Evolutionary conservation across 2,888 invertebrate species (phyloP).

Genomic region (Candidula unifasciata): DNA sequence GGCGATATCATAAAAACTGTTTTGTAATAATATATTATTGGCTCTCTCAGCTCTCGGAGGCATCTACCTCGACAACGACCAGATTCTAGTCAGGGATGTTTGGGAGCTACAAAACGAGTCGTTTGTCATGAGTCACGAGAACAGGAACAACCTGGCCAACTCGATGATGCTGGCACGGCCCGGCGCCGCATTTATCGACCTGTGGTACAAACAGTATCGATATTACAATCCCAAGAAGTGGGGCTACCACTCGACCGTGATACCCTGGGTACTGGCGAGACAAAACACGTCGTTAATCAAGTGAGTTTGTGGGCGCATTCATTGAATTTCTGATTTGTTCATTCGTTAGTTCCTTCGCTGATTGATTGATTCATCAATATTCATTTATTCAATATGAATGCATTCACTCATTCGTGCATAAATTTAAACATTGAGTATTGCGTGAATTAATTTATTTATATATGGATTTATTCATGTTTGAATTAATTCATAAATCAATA

Average conservation of each 20-base stretch:
- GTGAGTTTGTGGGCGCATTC: constrained; percentile 12
- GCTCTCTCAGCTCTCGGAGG: constrained; percentile 69
- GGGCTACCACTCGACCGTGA: constrained; percentile 34
- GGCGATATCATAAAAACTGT: too few species aligned
- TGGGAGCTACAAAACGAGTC: constrained; percentile 63
- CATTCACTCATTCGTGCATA: too few species aligned
- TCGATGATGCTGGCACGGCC: constrained; percentile 66
- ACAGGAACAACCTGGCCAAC: constrained; percentile 63
- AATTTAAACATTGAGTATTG: too few species aligned
- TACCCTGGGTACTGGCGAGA: constrained; percentile 31
- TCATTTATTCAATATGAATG: too few species aligned
- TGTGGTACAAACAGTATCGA: constrained; percentile 67
- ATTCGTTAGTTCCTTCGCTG: background rate
- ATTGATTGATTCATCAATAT: background rate
- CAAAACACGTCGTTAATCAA: background rate
- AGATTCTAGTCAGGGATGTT: constrained; percentile 64
- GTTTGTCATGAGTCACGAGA: constrained; percentile 68
- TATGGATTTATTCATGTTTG: too few species aligned
- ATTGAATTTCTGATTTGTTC: background rate
- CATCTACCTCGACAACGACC: constrained; percentile 74
- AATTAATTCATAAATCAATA: too few species aligned
- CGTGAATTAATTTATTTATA: too few species aligned
- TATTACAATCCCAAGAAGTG: constrained; percentile 56
- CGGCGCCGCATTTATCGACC: constrained; percentile 63
- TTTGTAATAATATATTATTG: too few species aligned